Percentiles rank a stretch among this genome's conserved stretches.
These are phyloP conservation scores for Aselliscus stoliczkanus DNA, from an alignment of 2,797 vertebrate species.

Conservation along the genomic window DNA sequence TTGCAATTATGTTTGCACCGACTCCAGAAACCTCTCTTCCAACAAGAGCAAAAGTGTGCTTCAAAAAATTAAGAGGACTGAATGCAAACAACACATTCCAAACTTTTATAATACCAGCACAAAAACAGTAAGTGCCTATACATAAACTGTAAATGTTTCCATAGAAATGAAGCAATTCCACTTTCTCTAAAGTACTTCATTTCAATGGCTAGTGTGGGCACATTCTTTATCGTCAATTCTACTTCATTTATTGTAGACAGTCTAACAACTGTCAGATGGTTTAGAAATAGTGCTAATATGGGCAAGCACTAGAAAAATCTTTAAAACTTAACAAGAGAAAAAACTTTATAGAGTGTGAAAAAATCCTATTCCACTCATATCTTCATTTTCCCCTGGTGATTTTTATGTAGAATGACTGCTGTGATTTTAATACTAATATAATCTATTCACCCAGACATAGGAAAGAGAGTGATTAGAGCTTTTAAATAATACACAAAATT, in stretches of 20 bases:
- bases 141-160: not conserved
- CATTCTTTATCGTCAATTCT: not conserved
- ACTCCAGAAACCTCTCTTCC: not conserved
- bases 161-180: slow-evolving; percentile 27
- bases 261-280: slow-evolving; percentile 40
- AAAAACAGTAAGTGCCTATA: not conserved
- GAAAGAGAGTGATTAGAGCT: slow-evolving; percentile 40
- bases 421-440: slow-evolving; percentile 69
- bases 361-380: slow-evolving; percentile 55
- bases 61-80: not conserved
- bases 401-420: slow-evolving; percentile 72
- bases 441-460: slow-evolving; percentile 17
- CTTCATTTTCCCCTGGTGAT: slow-evolving; percentile 66
- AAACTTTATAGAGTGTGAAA: slow-evolving; percentile 72
- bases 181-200: slow-evolving; percentile 5
- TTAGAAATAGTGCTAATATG: slow-evolving; percentile 66
- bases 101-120: not conserved
- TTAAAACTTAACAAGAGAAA: slow-evolving; percentile 73
- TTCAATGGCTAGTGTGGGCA: not conserved
- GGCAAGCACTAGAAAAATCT: slow-evolving; percentile 70
- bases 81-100: not conserved
- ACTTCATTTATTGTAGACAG: slow-evolving; percentile 26
- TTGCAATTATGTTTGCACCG: not conserved
- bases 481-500: slow-evolving; percentile 52
- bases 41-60: not conserved